Conservation (phyloP, 2,888 invertebrate species). For the Eupithecia vulgata region DNA sequence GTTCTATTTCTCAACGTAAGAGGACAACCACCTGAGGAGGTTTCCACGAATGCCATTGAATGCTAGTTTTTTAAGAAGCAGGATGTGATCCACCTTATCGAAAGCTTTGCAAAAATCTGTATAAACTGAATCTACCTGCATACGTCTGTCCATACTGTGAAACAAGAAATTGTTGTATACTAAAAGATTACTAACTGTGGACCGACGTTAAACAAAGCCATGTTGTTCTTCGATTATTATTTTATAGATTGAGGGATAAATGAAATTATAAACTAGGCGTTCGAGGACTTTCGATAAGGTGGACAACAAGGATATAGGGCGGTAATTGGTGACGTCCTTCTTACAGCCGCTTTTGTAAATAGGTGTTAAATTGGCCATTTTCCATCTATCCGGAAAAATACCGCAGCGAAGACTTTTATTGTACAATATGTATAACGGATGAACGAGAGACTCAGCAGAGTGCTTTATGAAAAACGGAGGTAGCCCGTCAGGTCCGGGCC, state of each 20-base stretch:
- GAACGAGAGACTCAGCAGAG: not conserved
- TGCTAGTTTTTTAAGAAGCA: too few species aligned
- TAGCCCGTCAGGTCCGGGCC: not conserved
- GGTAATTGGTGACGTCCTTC: not conserved
- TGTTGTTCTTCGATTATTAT: conserved; percentile 3
- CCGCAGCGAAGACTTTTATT: not conserved
- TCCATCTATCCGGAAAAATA: not conserved
- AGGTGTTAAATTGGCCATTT: not conserved
- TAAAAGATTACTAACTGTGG: not conserved
- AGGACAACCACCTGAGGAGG: too few species aligned
- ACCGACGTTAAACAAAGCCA: not conserved
- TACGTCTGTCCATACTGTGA: conserved; percentile 6
- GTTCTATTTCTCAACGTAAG: too few species aligned
- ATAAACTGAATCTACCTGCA: not conserved
- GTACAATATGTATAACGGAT: not conserved
- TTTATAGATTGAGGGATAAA: not conserved
- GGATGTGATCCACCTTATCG: too few species aligned
- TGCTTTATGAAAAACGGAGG: not conserved
- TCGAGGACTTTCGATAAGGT: not conserved
- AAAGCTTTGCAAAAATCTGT: too few species aligned
- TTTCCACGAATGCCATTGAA: too few species aligned
- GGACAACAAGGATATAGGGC: not conserved
- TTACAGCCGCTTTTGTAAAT: not conserved
- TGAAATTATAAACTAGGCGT: too few species aligned
- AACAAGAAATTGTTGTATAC: not conserved